A percentile compares a stretch with the other conserved stretches of the same genome.
phyloP scores from a whole-genome alignment of 1,140 invertebrate species.

The Drosophila subpulchrella region DNA sequence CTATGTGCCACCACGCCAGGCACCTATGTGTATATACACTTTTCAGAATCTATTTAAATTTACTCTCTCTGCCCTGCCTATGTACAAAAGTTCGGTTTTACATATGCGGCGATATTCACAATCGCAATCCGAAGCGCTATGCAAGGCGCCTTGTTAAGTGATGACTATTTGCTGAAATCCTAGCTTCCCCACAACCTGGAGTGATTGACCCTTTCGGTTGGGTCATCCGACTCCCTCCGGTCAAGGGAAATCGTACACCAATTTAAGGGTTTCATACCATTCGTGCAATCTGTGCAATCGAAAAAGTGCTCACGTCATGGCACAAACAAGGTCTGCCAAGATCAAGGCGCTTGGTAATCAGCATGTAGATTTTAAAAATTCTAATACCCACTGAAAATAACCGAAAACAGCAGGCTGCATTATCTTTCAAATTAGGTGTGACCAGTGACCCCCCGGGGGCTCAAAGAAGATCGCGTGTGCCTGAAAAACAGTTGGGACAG shows the following conservation, averaged over 20 bases:
- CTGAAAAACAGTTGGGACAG: conserved; percentile 30
- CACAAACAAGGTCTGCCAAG: conserved; percentile 73
- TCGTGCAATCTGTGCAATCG: conserved; percentile 5
- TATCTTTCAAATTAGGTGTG: conserved; percentile 60
- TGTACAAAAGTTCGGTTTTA: conserved; percentile 9
- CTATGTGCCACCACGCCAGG: conserved; percentile 22
- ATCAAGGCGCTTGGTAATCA: conserved; percentile 71
- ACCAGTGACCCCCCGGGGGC: conserved; percentile 65
- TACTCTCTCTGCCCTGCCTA: conserved; percentile 5
- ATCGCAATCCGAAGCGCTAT: conserved; percentile 4
- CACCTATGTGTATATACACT: conserved; percentile 10
- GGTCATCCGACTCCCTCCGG: conserved; percentile 16
- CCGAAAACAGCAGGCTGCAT: conserved; percentile 62
- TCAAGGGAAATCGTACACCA: conserved; percentile 18
- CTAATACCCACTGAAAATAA: conserved; percentile 49
- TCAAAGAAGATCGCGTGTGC: conserved; percentile 27
- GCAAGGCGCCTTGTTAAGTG: not conserved
- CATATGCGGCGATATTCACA: conserved; percentile 6
- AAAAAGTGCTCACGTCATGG: conserved; percentile 57
- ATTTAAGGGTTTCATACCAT: conserved; percentile 21
- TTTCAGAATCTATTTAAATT: conserved; percentile 18
- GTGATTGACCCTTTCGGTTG: conserved; percentile 19
- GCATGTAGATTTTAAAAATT: conserved; percentile 51
- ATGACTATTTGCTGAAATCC: conserved; percentile 30
- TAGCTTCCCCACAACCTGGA: not conserved